A percentile compares a stretch with the other conserved stretches of the same genome.
These are phyloP conservation scores for Philaethria dido DNA, from an alignment of 2,888 invertebrate species.

Conservation along the genomic window DNA sequence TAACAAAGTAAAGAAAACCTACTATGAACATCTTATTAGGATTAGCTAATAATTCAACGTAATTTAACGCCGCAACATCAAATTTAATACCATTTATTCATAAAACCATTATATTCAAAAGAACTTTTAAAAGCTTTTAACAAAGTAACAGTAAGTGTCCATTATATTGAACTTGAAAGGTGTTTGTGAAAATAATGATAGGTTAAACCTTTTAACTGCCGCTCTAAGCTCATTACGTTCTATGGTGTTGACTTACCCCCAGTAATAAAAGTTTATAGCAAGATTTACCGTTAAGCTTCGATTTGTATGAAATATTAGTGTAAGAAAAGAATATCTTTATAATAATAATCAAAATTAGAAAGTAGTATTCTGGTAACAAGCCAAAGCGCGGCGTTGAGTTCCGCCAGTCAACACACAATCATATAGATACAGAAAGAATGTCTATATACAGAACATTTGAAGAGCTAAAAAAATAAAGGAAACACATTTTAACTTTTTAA, in stretches of 20 bases:
- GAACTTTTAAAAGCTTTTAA: slow-evolving; percentile 7
- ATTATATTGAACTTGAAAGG: slow-evolving; percentile 23
- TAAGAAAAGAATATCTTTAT: too few relatives aligned
- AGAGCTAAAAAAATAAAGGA: too few relatives aligned
- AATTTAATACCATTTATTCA: neutral
- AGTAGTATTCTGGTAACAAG: too few relatives aligned
- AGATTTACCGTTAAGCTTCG: slow-evolving; percentile 14
- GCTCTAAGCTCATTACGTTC: slow-evolving; percentile 24
- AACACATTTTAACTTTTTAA: too few relatives aligned
- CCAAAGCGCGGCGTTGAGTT: too few relatives aligned
- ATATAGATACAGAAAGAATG: too few relatives aligned
- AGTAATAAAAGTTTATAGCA: slow-evolving; percentile 25
- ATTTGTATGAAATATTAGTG: slow-evolving; percentile 12
- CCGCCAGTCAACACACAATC: too few relatives aligned
- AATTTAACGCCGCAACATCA: neutral
- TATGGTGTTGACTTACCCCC: slow-evolving; percentile 28
- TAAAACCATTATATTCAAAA: neutral
- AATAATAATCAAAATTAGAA: too few relatives aligned
- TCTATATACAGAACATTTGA: too few relatives aligned
- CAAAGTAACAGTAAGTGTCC: slow-evolving; percentile 6
- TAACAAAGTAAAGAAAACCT: too few relatives aligned
- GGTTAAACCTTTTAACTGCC: slow-evolving; percentile 30
- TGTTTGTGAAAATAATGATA: slow-evolving; percentile 27
- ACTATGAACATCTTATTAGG: too few relatives aligned
- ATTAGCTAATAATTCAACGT: too few relatives aligned